Evolutionary conservation across 2,888 invertebrate genomes (phyloP), one percentile per base, ranked within the genome.

Genomic region (Lissonota sp.): DNA sequence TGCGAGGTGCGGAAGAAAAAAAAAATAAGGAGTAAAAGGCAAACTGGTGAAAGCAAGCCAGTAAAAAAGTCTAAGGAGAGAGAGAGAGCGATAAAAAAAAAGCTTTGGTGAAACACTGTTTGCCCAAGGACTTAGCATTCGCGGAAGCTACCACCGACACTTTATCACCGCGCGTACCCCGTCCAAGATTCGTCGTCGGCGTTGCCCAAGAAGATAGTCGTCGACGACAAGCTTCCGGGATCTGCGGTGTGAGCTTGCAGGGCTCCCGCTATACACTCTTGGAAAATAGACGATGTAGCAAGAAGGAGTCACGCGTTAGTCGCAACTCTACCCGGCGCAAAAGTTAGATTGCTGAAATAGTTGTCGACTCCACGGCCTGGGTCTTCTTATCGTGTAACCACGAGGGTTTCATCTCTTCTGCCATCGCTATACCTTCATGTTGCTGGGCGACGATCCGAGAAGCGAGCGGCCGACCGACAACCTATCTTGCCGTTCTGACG

Each of bases 311-410:
- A 58, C 58, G 46, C 53, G 53, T 73, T 63, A 55, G 6, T 57
- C 57, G 70, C 44, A 60, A 72, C 39, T 63, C 39, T 63, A 42
- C 57, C 55, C 69, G 80, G 77, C 63, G 90, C 79, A 88, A 91
- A 91, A 91, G 90, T 91, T 91, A 89, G 89, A 91, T 91, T 90
- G 88, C 86, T 86, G 86, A 89, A 91, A 91, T 91, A 90, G 90
- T 90, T 91, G 88, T 85, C 83, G 84, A 82, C 83, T 86, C 76
- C 66, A 67, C 75, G 76, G 77, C 62, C 49, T 82, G 82, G 81
- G 69, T 71, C 82, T 88, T 90, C 88, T 91, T 90, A 89, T 90
- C 87, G 84, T 84, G 84, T 84, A 70, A 85, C 82, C 69, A 80
- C 79, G 70, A 7, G 73, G 57, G 62, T 64, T 42, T 74, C 26